Evolutionary conservation across 2,113 vertebrate genomes (phyloP).

Genomic region (Heloderma charlesbogerti): DNA sequence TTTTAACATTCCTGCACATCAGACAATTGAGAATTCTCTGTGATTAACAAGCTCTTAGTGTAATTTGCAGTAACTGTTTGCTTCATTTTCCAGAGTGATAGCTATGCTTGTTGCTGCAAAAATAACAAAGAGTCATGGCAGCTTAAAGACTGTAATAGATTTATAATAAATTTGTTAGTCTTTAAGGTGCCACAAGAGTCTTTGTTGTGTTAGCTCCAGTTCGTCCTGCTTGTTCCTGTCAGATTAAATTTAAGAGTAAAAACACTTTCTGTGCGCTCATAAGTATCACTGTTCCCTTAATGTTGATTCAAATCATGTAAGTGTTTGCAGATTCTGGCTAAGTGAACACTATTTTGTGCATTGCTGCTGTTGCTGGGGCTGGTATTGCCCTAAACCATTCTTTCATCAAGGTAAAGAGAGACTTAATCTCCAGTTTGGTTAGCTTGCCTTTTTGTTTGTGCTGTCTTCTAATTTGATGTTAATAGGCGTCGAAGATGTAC

Average conservation of each 20-base stretch:
- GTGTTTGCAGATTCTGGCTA: conserved; percentile 24
- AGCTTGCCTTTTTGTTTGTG: conserved; percentile 45
- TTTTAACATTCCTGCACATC: neutral
- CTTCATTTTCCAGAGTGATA: neutral
- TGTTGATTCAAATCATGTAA: conserved; percentile 32
- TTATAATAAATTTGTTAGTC: neutral
- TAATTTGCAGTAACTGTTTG: neutral
- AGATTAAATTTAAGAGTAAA: conserved; percentile 36
- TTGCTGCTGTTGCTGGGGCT: conserved; percentile 44
- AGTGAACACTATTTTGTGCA: conserved; percentile 17
- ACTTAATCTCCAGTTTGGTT: conserved; percentile 59
- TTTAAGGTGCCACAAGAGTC: neutral
- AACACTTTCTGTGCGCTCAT: conserved; percentile 7
- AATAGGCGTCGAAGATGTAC: conserved; percentile 55
- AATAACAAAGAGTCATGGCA: neutral
- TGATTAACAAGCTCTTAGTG: neutral
- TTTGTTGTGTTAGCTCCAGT: neutral
- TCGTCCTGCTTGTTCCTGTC: neutral
- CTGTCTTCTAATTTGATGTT: conserved; percentile 56
- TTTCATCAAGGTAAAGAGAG: conserved; percentile 64
- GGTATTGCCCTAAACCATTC: conserved; percentile 49
- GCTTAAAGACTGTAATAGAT: neutral
- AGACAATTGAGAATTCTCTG: neutral
- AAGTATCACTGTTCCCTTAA: neutral
- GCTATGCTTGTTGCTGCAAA: neutral